Conservation (phyloP, 2,113 vertebrate genomes). For the Syrrhaptes paradoxus region DNA sequence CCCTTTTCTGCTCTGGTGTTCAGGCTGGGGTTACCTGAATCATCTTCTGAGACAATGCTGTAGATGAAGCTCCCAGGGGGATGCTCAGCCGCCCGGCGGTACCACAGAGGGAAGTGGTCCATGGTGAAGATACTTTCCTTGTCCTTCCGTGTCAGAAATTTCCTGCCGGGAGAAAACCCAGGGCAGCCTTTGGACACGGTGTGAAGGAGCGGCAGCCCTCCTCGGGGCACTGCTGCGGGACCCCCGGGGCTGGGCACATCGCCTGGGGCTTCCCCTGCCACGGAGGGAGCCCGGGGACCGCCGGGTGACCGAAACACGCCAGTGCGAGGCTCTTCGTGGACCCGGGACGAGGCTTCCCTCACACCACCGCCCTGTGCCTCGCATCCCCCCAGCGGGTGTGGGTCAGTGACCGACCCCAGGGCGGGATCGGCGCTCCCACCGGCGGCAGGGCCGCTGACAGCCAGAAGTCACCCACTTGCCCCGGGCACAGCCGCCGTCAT, state of each 20-base stretch:
- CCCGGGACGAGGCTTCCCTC: no score
- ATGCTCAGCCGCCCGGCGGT: conserved; percentile 88
- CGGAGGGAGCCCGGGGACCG: no score
- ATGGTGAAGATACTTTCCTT: conserved; percentile 91
- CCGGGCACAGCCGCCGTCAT: neutral
- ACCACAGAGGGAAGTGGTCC: conserved; percentile 96
- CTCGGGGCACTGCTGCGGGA: accelerated
- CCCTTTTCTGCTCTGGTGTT: neutral
- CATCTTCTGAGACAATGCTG: conserved; percentile 81
- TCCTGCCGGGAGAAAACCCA: conserved; percentile 72
- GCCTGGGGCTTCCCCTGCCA: accelerated
- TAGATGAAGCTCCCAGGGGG: conserved; percentile 89
- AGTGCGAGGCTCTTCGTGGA: no score
- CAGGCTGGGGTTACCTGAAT: conserved; percentile 78
- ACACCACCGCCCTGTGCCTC: no score
- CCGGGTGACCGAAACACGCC: neutral
- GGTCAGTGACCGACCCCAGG: neutral
- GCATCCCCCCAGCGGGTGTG: neutral
- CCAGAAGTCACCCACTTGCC: neutral
- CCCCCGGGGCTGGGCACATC: no score
- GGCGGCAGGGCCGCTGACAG: neutral
- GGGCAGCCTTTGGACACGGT: neutral
- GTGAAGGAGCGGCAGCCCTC: neutral
- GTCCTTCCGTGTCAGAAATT: conserved; percentile 86
- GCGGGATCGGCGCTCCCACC: neutral